Conservation (phyloP, 2,888 invertebrate genomes). For the Desoria tigrina region DNA sequence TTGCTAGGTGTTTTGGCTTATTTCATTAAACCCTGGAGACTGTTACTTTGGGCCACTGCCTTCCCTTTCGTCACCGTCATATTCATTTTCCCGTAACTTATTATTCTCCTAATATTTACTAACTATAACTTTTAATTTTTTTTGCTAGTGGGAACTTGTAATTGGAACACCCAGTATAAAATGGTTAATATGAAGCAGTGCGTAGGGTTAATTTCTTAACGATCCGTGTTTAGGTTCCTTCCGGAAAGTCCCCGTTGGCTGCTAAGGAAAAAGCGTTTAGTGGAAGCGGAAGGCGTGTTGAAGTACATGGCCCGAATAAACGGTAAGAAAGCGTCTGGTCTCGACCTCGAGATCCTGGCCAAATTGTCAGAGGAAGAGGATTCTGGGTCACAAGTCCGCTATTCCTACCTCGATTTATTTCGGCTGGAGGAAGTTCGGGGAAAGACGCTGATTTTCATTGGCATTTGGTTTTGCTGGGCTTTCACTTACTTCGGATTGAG, state of each 20-base stretch:
- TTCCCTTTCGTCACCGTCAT: conserved; percentile 45
- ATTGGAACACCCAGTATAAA: neutral
- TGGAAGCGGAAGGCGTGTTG: conserved; percentile 45
- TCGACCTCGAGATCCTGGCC: conserved; percentile 31
- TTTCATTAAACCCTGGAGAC: conserved; percentile 46
- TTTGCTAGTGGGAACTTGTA: too few relatives aligned
- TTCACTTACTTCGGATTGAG: conserved; percentile 49
- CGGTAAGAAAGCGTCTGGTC: conserved; percentile 12
- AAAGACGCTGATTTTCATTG: conserved; percentile 45
- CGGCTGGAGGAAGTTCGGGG: conserved; percentile 32
- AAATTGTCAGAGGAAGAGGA: conserved; percentile 39
- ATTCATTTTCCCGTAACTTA: conserved; percentile 42
- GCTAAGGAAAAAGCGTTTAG: conserved; percentile 37
- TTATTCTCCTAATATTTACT: too few relatives aligned
- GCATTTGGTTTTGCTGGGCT: conserved; percentile 50
- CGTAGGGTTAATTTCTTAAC: neutral
- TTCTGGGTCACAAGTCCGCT: conserved; percentile 18
- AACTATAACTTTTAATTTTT: neutral
- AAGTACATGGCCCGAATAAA: conserved; percentile 49
- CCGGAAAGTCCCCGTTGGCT: conserved; percentile 51
- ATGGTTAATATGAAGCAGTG: neutral
- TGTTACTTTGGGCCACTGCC: conserved; percentile 39
- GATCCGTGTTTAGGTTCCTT: conserved; percentile 43
- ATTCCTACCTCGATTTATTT: conserved; percentile 47
- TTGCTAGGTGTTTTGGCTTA: conserved; percentile 45